Evolutionary conservation across 2,888 invertebrate genomes (phyloP), one percentile per base, ranked within the genome.

Genomic region (Dinocampus coccinellae): DNA sequence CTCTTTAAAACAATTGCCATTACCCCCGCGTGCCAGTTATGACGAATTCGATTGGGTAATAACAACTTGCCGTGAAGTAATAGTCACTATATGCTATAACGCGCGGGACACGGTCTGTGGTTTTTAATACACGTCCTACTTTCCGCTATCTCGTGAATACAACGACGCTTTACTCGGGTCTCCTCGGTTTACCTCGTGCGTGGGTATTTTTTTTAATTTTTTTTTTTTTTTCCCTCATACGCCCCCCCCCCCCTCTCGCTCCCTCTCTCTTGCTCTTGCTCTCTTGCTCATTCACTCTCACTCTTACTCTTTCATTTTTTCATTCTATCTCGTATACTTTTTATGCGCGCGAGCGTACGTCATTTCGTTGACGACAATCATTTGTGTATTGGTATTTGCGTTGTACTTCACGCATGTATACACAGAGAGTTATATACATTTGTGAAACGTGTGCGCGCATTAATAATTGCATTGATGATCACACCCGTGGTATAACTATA

Each of bases 81-180:
- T 75, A 73, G 71, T 74, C 76, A 61, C 70, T 52, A n/a, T n/a
- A n/a, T n/a, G 70, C 52, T 52, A 36, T 62, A 77, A 47, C 47
- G 47, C 84, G 83, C 83, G 82, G 82, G 83, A 84, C 83, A 85
- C 81, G 84, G 83, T 83, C 83, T 84, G 87, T 85, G 86, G 85
- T 87, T 87, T 87, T 87, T 87, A 87, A 87, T 86, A 86, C 85
- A 86, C 85, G 87, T 86, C 86, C 87, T 86, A 87, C 87, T 87
- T 87, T 87, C 82, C 81, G 84, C 82, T 82, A 82, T 85, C 82
- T 81, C 80, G 76, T 74, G 74, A 79, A 77, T 73, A 69, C 68
- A 72, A 76, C 69, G 75, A 69, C 76, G 76, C 67, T 47, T 47
- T 20, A 1, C 16, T 61, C 70, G 71, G 72, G 70, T 69, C 53